A percentile compares a stretch with the other conserved stretches of the same genome.
Conservation (phyloP, 2,888 invertebrate species). For the Sminthurinus aureus region DNA sequence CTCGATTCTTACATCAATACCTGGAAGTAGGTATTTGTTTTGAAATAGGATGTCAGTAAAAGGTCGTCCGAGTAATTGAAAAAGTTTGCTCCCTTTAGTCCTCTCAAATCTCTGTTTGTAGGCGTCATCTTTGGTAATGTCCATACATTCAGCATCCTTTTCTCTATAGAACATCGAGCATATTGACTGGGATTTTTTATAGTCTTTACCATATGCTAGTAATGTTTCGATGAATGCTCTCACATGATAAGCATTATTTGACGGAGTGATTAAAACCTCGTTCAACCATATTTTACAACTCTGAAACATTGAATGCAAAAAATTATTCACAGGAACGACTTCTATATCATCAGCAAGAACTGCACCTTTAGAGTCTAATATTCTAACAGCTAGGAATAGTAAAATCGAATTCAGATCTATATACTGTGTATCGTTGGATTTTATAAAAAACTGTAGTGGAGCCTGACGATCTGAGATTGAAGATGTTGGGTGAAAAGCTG, state of each 20-base stretch:
- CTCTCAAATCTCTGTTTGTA: slow-evolving; percentile 28
- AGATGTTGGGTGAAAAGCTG: slow-evolving; percentile 27
- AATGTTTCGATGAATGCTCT: slow-evolving; percentile 13
- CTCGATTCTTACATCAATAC: slow-evolving; percentile 39
- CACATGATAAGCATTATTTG: slow-evolving; percentile 6
- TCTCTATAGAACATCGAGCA: slow-evolving; percentile 40
- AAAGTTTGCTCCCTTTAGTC: slow-evolving; percentile 24
- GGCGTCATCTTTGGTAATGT: slow-evolving; percentile 6
- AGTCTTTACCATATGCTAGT: slow-evolving; percentile 19
- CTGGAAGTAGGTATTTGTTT: slow-evolving; percentile 40
- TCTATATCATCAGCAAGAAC: slow-evolving; percentile 19
- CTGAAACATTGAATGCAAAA: slow-evolving; percentile 40
- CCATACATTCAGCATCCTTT: slow-evolving; percentile 32
- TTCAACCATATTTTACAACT: slow-evolving; percentile 34
- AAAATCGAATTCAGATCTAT: slow-evolving; percentile 34
- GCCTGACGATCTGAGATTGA: slow-evolving; percentile 9
- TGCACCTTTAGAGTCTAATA: slow-evolving; percentile 3
- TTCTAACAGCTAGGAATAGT: slow-evolving; percentile 35
- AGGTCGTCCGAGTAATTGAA: slow-evolving; percentile 45
- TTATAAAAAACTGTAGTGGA: slow-evolving; percentile 44
- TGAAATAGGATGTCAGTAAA: slow-evolving; percentile 38
- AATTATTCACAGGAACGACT: slow-evolving; percentile 42
- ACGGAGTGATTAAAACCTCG: slow-evolving; percentile 11
- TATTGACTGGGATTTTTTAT: slow-evolving; percentile 30
- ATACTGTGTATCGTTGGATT: slow-evolving; percentile 44